Evolutionary conservation across 2,113 vertebrate genomes (phyloP).

Genomic region (Enhydra lutris): DNA sequence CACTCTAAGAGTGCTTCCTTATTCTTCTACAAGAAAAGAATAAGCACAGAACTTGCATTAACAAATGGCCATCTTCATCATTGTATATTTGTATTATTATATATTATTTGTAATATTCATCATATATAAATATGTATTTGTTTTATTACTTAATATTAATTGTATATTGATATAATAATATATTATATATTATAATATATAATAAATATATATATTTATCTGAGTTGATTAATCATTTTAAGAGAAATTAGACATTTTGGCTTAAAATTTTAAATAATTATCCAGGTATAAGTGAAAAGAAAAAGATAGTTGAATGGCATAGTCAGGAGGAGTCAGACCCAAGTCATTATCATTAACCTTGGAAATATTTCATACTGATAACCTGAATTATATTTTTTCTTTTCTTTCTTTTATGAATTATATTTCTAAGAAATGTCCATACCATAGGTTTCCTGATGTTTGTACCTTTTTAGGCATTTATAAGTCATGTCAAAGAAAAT

Average conservation of each 20-base stretch:
- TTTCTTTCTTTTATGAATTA: background rate
- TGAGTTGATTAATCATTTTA: background rate
- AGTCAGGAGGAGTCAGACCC: background rate
- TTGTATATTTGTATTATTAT: background rate
- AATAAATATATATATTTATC: background rate
- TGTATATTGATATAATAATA: background rate
- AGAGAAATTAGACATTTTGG: background rate
- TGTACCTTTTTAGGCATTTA: background rate
- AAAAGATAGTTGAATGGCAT: background rate
- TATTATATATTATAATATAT: background rate
- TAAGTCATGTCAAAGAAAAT: conserved; percentile 3
- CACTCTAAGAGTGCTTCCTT: background rate
- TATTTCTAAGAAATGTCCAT: background rate
- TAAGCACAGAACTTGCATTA: background rate
- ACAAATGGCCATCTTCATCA: background rate
- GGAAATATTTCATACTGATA: background rate
- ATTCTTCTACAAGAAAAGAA: background rate
- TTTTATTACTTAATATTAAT: background rate
- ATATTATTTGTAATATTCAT: background rate
- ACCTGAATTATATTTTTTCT: background rate
- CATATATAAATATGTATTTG: background rate
- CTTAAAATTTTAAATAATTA: background rate
- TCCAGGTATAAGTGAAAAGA: background rate
- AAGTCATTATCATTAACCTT: background rate
- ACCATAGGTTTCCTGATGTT: background rate